Evolutionary conservation across 2,888 invertebrate genomes (phyloP), one percentile per base, ranked within the genome.

Genomic region (Drosophila tanythrix): DNA sequence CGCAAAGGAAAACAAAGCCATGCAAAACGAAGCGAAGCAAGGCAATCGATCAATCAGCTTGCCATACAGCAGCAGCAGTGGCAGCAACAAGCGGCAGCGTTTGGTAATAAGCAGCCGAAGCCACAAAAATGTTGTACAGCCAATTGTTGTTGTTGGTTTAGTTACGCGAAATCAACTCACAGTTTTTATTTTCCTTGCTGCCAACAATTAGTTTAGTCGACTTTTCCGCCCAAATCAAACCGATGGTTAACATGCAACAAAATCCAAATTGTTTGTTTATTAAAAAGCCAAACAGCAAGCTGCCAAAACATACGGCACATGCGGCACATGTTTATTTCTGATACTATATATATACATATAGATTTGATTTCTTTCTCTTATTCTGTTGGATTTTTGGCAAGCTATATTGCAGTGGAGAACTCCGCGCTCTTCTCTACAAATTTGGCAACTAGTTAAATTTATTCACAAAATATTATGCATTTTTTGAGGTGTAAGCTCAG

Each of bases 41-140:
- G 25, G 29, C 81, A 82, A 84, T 86, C 85, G 89, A 86, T 86
- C 85, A 90, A 90, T 86, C 85, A 72, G 85, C 79, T 83, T 89
- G 88, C 84, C 87, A 75, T 86, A 72, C 71, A 62, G 56, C 62
- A 61, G 25, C 73, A 73, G 55, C 55, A 65, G 25, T 46, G 46
- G 46, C 46, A 46, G 25, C 46, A 46, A 46, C 2, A 65, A 60
- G 52, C 61, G 35, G 21, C 43, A 90, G 64, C 73, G 72, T 88
- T 86, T 89, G 76, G 90, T 90, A 89, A 90, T 83, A 84, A 70
- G 65, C 78, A 60, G 79, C 60, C 60, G 85, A 85, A 85, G 85
- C 85, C 85, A 73, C 79, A 86, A 73, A 90, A 86, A 89, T 83
- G 84, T 76, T 87, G 74, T 74, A 79, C 80, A 82, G 68, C 58